Evolutionary conservation across 2,888 invertebrate genomes (phyloP).

Genomic region (Trypoxylon attenuatum): DNA sequence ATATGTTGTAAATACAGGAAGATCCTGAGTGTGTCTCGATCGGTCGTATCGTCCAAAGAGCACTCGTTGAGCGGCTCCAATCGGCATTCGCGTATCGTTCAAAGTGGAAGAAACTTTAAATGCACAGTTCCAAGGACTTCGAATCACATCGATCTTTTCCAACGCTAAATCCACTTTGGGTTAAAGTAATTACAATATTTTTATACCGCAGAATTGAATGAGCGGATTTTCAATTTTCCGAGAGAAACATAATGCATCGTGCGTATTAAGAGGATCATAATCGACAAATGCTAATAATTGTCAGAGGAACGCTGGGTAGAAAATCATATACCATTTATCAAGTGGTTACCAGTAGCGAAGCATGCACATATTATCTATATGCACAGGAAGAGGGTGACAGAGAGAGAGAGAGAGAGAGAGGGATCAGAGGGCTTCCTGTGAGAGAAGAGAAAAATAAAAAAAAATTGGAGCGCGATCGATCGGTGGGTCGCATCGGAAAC

Average conservation of each 20-base stretch:
- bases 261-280: not conserved
- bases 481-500: slow-evolving; percentile 10
- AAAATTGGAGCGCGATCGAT: slow-evolving; percentile 26
- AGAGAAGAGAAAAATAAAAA: slow-evolving; percentile 10
- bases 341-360: too few species aligned
- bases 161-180: too few species aligned
- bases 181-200: not conserved
- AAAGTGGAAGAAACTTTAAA: too few species aligned
- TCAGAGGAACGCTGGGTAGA: not conserved
- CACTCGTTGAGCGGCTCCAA: not conserved
- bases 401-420: not conserved
- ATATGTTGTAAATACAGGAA: slow-evolving; percentile 65
- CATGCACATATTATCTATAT: too few species aligned
- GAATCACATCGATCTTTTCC: too few species aligned
- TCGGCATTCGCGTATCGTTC: not conserved
- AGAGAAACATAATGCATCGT: not conserved
- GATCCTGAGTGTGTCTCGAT: slow-evolving; percentile 14
- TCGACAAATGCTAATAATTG: not conserved
- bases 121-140: too few species aligned
- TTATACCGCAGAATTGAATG: not conserved
- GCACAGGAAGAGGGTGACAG: too few species aligned
- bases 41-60: not conserved
- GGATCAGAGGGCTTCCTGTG: not conserved
- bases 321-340: not conserved
- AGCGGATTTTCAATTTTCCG: not conserved